Percentiles rank a stretch among this genome's conserved stretches.
Conservation (phyloP, 2,797 vertebrate species). For the Clarias fuscus region DNA sequence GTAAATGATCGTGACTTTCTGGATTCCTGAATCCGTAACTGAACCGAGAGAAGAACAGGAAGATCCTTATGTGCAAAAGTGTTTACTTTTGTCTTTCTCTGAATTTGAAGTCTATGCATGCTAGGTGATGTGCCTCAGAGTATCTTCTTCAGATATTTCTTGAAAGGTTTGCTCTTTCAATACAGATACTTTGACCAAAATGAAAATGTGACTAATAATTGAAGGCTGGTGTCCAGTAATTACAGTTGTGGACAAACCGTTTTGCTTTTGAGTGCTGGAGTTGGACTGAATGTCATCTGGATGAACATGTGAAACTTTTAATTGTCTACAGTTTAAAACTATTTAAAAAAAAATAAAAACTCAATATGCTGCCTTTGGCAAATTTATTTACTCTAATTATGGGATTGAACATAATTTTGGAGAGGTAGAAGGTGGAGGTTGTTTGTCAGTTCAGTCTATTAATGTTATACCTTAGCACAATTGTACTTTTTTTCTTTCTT, state of each 20-base stretch:
- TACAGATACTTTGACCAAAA: neutral
- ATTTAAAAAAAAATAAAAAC: neutral
- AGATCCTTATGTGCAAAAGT: neutral
- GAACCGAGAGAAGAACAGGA: neutral
- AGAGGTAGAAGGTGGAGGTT: neutral
- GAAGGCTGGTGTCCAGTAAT: slow-evolving; percentile 10
- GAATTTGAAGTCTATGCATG: slow-evolving; percentile 60
- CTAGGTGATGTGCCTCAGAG: slow-evolving; percentile 43
- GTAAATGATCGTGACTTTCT: neutral
- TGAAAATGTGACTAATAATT: slow-evolving; percentile 33
- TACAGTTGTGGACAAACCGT: neutral
- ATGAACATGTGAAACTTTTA: neutral
- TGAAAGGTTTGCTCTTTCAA: neutral
- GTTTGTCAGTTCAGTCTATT: slow-evolving; percentile 42
- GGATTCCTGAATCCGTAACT: neutral
- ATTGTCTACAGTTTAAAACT: slow-evolving; percentile 6
- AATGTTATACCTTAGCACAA: slow-evolving; percentile 62
- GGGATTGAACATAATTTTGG: slow-evolving; percentile 12
- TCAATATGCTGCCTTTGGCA: neutral
- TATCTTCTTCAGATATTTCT: slow-evolving; percentile 24
- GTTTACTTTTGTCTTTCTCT: slow-evolving; percentile 30
- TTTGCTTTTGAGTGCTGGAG: slow-evolving; percentile 2
- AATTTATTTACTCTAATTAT: slow-evolving; percentile 3
- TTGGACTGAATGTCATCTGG: slow-evolving; percentile 5
- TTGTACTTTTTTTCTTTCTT: slow-evolving; percentile 58